Percentiles rank a stretch among this genome's conserved stretches.
These are phyloP conservation scores for Protomyctophum bolini DNA, from an alignment of 2,113 vertebrate genomes.

Conservation along the genomic window DNA sequence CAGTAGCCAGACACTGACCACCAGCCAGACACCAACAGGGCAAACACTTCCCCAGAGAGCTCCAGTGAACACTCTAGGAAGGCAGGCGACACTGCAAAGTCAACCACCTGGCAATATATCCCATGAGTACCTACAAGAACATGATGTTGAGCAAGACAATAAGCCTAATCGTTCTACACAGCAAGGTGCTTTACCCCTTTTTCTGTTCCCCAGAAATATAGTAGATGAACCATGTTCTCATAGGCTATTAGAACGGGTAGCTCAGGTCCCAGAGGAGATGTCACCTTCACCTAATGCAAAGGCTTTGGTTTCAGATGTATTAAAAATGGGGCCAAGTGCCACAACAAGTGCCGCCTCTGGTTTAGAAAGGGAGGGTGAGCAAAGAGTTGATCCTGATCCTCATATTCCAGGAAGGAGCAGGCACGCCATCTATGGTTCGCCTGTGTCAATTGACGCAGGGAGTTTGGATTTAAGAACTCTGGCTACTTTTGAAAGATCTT, in stretches of 20 bases:
- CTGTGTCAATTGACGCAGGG: slow-evolving; percentile 56
- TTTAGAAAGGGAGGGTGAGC: slow-evolving; percentile 17
- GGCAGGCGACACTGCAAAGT: slow-evolving; percentile 28
- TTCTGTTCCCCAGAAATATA: slow-evolving; percentile 71
- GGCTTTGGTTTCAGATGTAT: slow-evolving; percentile 73
- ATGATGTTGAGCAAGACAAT: slow-evolving; percentile 32
- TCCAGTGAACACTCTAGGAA: slow-evolving; percentile 5
- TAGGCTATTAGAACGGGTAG: slow-evolving; percentile 50
- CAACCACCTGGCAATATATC: slow-evolving; percentile 19
- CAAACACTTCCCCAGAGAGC: slow-evolving; percentile 27
- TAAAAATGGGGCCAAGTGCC: slow-evolving; percentile 71
- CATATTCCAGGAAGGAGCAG: slow-evolving; percentile 45
- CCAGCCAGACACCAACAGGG: slow-evolving; percentile 20
- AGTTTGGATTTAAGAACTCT: slow-evolving; percentile 78
- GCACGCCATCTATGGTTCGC: slow-evolving; percentile 44
- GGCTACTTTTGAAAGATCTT: slow-evolving; percentile 69
- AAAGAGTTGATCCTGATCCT: slow-evolving; percentile 21
- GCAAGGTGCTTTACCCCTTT: slow-evolving; percentile 77
- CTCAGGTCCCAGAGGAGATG: slow-evolving; percentile 58
- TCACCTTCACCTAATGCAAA: slow-evolving; percentile 33
- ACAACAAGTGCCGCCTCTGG: slow-evolving; percentile 58
- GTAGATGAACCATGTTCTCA: slow-evolving; percentile 58
- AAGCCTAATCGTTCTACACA: slow-evolving; percentile 28
- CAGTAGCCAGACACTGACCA: slow-evolving; percentile 28
- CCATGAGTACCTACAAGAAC: slow-evolving; percentile 38